These are phyloP conservation scores for Spilarctia lutea DNA, from an alignment of 2,888 invertebrate genomes.

Conservation along the genomic window DNA sequence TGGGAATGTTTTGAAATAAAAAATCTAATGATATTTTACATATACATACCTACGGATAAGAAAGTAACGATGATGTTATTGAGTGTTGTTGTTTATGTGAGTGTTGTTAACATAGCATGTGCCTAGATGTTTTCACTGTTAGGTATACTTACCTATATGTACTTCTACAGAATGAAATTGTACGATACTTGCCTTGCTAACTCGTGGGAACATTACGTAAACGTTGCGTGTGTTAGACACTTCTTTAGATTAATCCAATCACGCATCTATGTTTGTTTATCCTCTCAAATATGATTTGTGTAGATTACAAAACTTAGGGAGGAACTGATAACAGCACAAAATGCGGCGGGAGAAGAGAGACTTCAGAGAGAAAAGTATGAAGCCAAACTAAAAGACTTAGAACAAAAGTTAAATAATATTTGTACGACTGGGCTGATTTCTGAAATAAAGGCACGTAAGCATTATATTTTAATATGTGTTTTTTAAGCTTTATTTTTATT, in stretches of 20 bases:
- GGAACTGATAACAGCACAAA: slow-evolving; percentile 70
- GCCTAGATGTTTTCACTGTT: background rate
- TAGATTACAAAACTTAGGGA: slow-evolving; percentile 70
- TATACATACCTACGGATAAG: no score
- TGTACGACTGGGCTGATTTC: slow-evolving; percentile 57
- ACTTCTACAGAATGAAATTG: background rate
- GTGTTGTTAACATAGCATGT: no score
- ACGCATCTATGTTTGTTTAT: background rate
- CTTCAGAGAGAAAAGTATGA: slow-evolving; percentile 72
- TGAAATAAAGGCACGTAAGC: slow-evolving; percentile 50
- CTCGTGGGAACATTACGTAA: background rate
- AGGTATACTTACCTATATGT: no score
- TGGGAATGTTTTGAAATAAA: no score
- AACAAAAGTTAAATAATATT: slow-evolving; percentile 70
- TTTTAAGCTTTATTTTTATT: no score
- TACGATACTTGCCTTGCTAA: background rate
- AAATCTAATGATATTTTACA: no score
- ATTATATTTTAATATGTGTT: background rate
- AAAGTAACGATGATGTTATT: no score
- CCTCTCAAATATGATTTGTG: background rate
- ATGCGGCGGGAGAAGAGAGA: slow-evolving; percentile 70
- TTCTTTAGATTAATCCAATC: background rate
- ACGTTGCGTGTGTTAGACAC: background rate
- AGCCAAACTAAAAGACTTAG: slow-evolving; percentile 71
- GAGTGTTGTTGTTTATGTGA: no score